Evolutionary conservation across 2,113 vertebrate genomes (phyloP).

Genomic region (Brachyhypopomus gauderio): DNA sequence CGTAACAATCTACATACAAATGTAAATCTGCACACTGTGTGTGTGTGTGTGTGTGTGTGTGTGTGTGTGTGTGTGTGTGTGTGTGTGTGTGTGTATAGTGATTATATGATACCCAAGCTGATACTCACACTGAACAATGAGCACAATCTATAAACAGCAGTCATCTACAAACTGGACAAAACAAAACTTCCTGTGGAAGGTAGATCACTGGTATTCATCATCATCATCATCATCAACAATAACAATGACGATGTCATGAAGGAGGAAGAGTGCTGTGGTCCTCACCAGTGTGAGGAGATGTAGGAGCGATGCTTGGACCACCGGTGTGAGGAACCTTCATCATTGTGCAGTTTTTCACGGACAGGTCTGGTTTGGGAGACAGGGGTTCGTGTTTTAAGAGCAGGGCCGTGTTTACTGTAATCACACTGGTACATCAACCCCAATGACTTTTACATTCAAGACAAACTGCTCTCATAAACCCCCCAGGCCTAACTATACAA

Average conservation of each 20-base stretch:
- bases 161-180: too few relatives aligned
- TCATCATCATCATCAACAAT: too few relatives aligned
- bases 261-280: not conserved
- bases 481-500: not conserved
- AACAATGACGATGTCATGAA: not conserved
- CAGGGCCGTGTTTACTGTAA: not conserved
- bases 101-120: too few relatives aligned
- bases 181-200: too few relatives aligned
- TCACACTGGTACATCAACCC: not conserved
- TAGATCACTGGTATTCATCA: too few relatives aligned
- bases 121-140: too few relatives aligned
- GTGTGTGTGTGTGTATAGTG: too few relatives aligned
- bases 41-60: too few relatives aligned
- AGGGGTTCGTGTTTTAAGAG: not conserved
- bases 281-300: not conserved
- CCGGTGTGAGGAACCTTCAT: not conserved
- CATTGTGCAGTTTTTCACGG: constrained; percentile 15
- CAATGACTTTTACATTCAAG: not conserved
- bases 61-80: too few relatives aligned
- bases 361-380: constrained; percentile 27
- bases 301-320: not conserved
- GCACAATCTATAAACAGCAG: too few relatives aligned
- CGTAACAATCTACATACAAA: too few relatives aligned
- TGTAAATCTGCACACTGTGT: too few relatives aligned
- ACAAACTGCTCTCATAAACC: not conserved